Conservation (phyloP, 2,113 vertebrate species). For the Hippoglossus stenolepis region DNA sequence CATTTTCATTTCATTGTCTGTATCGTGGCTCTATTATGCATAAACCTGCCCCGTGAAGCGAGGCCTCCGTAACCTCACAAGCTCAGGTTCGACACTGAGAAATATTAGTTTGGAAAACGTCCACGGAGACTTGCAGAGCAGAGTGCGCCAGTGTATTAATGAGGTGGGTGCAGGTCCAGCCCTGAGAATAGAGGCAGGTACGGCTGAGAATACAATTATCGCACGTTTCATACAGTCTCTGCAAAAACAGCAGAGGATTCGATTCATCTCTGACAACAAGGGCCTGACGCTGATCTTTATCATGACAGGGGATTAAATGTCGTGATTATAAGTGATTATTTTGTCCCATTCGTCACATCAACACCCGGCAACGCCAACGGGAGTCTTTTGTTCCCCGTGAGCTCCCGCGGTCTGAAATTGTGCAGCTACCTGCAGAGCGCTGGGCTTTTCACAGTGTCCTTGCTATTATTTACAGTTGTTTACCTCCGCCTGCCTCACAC, state of each 20-base stretch:
- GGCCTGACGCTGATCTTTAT: slow-evolving; percentile 17
- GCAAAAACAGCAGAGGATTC: slow-evolving; percentile 12
- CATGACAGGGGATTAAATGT: slow-evolving; percentile 6
- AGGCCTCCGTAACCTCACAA: background rate
- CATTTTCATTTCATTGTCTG: background rate
- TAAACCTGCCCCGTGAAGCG: background rate
- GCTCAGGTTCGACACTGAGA: slow-evolving; percentile 16
- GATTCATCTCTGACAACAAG: slow-evolving; percentile 22
- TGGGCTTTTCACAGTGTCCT: slow-evolving; percentile 41
- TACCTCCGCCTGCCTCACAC: background rate
- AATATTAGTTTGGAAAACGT: slow-evolving; percentile 31
- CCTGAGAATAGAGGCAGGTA: slow-evolving; percentile 19
- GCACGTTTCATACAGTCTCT: slow-evolving; percentile 16
- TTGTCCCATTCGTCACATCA: background rate
- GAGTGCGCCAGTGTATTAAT: slow-evolving; percentile 31
- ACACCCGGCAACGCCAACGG: slow-evolving; percentile 18
- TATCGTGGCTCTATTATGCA: background rate
- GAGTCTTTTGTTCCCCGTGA: slow-evolving; percentile 10
- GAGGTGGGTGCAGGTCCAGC: slow-evolving; percentile 13
- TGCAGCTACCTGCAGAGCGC: slow-evolving; percentile 18
- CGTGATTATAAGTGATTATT: too few relatives aligned
- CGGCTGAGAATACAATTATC: slow-evolving; percentile 25
- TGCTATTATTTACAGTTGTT: slow-evolving; percentile 48
- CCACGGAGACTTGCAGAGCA: slow-evolving; percentile 25
- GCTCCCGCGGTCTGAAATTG: slow-evolving; percentile 38